Base-by-base conservation (phyloP, 1,140 invertebrate genomes). In the Drosophila punjabiensis region DNA sequence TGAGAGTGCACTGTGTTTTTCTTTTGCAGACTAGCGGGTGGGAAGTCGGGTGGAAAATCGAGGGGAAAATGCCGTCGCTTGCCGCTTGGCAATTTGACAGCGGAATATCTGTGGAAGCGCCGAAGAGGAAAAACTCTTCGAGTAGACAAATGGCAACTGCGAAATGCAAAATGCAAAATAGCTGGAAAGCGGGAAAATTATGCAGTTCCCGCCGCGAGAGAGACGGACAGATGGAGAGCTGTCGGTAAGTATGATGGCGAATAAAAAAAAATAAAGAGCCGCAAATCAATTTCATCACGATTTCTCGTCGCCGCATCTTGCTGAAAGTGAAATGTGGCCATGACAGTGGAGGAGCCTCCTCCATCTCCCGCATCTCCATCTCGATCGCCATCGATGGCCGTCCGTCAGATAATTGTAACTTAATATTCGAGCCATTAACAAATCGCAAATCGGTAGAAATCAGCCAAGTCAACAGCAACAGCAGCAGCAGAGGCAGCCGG, bases 211-310 rank as follows among this genome's bases (percentile, higher is more conserved):
- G 33, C 41, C 35, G 11, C 39, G 7, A 52, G 9, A 35, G 47
- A 53, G 20, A 18, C 8, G 24, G 30, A 14, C 30, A 32, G n/a
- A 60, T 55, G 48, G 75, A 69, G 50, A 61, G 65, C 83, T 83
- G 77, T 76, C 83, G 65, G 74, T 75, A 69, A 71, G 71, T 88
- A 78, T 87, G 84, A 87, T 83, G 79, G 76, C 62, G 81, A 83
- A 67, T 76, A 76, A 52, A 80, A 52, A 80, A 87, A 78, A 81
- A 55, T 87, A 79, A 81, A 88, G 78, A 87, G 79, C 78, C 82
- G 81, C 85, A 88, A 88, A 88, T 88, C 85, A 88, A 88, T 88
- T 88, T 88, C 86, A 89, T 89, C 85, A 88, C 85, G 85, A 88
- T 88, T 88, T 88, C 85, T 81, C 81, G 74, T 84, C 87, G 85